Conservation (phyloP, 2,797 vertebrate species). For the Sphaeramia orbicularis region DNA sequence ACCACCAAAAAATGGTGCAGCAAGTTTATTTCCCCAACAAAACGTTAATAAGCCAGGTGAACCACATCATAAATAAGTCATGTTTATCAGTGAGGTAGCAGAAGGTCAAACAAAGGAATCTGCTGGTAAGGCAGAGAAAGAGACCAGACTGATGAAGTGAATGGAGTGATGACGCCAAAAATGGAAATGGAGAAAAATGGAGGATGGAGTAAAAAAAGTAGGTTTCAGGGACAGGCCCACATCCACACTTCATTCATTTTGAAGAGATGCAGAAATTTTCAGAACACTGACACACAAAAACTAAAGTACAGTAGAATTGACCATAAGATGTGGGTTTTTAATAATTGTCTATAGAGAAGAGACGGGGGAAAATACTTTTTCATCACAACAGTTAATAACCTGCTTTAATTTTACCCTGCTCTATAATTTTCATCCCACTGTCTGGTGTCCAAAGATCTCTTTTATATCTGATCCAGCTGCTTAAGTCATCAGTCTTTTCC, state of each 20-base stretch:
- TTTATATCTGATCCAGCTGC: conserved; percentile 43
- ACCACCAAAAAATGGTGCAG: conserved; percentile 31
- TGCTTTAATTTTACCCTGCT: conserved; percentile 45
- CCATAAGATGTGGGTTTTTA: conserved; percentile 30
- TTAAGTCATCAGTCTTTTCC: conserved; percentile 50
- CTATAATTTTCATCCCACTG: conserved; percentile 55
- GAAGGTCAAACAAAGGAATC: conserved; percentile 36
- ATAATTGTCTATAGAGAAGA: conserved; percentile 21
- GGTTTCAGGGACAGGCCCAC: conserved; percentile 29
- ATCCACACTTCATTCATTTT: conserved; percentile 4
- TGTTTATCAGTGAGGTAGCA: conserved; percentile 21
- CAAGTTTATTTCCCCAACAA: conserved; percentile 43
- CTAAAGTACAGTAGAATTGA: conserved; percentile 7
- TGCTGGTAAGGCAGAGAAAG: neutral
- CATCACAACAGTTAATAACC: conserved; percentile 50
- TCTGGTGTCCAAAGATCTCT: conserved; percentile 35
- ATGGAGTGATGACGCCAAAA: conserved; percentile 24
- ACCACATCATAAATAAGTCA: conserved; percentile 61
- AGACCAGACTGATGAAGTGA: conserved; percentile 1
- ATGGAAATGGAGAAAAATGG: conserved; percentile 4
- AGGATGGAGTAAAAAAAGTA: neutral
- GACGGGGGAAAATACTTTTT: conserved; percentile 27
- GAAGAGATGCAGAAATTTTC: conserved; percentile 15
- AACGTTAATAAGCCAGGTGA: conserved; percentile 53
- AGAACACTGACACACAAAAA: conserved; percentile 11